These are phyloP conservation scores for Diachasmimorpha longicaudata DNA, from an alignment of 1,140 invertebrate genomes.

Conservation along the genomic window DNA sequence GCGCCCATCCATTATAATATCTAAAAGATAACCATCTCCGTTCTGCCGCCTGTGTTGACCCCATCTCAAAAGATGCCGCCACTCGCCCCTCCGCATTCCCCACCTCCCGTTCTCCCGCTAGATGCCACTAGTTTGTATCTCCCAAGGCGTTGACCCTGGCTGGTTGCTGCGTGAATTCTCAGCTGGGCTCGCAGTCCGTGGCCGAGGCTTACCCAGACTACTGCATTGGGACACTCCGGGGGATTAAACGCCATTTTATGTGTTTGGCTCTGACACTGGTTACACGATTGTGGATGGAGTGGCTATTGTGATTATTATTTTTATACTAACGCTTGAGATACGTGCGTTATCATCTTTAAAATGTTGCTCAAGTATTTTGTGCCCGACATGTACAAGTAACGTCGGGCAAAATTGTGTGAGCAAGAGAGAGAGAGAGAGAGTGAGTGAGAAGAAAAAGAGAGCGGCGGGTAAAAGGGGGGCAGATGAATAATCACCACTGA, in stretches of 20 bases:
- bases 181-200: slow-evolving; percentile 19
- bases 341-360: slow-evolving; percentile 30
- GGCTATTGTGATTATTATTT: slow-evolving; percentile 20
- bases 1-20: too few species aligned
- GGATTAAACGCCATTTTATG: slow-evolving; percentile 52
- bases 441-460: not conserved
- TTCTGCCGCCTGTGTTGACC: too few species aligned
- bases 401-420: slow-evolving; percentile 35
- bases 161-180: slow-evolving; percentile 2
- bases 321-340: not conserved
- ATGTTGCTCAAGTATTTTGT: slow-evolving; percentile 48
- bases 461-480: not conserved
- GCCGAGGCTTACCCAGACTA: slow-evolving; percentile 39
- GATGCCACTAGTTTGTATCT: not conserved
- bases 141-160: slow-evolving; percentile 3
- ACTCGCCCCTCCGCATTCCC: too few species aligned
- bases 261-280: slow-evolving; percentile 52
- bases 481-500: not conserved
- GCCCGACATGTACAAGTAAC: slow-evolving; percentile 53
- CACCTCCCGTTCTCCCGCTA: not conserved
- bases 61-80: too few species aligned
- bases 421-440: not conserved
- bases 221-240: slow-evolving; percentile 34
- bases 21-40: too few species aligned
- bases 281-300: slow-evolving; percentile 28